These are phyloP conservation scores for Sarcophaga subvicina DNA, from an alignment of 2,888 invertebrate genomes.

Conservation along the genomic window DNA sequence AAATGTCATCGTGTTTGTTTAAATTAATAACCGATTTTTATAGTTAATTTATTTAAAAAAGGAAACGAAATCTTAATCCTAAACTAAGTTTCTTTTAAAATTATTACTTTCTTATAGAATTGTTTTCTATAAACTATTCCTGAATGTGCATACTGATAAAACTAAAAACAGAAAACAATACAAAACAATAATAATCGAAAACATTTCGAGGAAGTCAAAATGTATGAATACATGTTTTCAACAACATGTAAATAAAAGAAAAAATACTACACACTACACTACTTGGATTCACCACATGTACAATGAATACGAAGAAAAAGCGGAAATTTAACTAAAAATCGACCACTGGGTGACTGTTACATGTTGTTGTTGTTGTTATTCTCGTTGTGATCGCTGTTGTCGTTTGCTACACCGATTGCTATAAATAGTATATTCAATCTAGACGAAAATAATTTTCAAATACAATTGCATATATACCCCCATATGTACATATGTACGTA, in stretches of 20 bases:
- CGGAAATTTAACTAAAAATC: conserved; percentile 61
- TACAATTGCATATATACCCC: not conserved
- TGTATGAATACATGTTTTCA: conserved; percentile 3
- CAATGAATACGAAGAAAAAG: conserved; percentile 26
- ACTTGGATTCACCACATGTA: conserved; percentile 29
- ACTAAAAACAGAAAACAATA: not conserved
- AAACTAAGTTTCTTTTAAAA: no score
- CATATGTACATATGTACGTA: not conserved
- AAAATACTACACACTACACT: conserved; percentile 16
- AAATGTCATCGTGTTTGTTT: no score
- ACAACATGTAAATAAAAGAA: conserved; percentile 14
- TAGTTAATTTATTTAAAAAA: no score
- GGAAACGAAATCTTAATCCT: no score
- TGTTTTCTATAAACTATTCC: no score
- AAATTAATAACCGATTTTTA: no score
- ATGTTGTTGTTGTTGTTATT: conserved; percentile 20
- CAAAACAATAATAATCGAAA: conserved; percentile 9
- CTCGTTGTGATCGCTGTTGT: conserved; percentile 3
- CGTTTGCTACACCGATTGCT: conserved; percentile 27
- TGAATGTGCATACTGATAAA: not conserved
- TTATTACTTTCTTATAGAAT: no score
- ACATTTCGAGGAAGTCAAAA: not conserved
- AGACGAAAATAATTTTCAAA: conserved; percentile 22
- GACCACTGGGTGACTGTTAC: conserved; percentile 55
- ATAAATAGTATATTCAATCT: conserved; percentile 45